Evolutionary conservation across 2,888 invertebrate species (phyloP), one percentile per base, ranked within the genome.

Genomic region (Lordiphosa fenestrarum): DNA sequence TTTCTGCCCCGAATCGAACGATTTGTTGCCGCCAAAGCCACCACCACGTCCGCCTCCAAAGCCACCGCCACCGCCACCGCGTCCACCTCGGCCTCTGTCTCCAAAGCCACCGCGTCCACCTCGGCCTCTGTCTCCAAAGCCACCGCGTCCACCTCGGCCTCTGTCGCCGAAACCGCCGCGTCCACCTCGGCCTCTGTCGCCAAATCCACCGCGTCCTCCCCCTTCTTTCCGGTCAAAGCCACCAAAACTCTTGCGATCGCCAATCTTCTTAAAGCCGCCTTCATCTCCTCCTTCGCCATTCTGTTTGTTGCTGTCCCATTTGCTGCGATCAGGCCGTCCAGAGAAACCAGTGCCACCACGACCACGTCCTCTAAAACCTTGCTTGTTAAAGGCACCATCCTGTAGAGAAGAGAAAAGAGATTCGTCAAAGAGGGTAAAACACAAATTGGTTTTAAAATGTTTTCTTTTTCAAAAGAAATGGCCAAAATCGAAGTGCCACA

Each of bases 1-100:
- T 70, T 46, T 88, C 84, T 89, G 21, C 55, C 69, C 73, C 3
- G 75, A 88, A 19, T 90, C 92, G 75, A 93, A 94, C 85, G 93
- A 92, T 84, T 92, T 92, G 84, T 92, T 92, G 77, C 82, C 76
- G 77, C 82, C 76, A 39, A 87, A 88, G 0, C 81, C 71, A 7
- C 62, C 62, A n/a, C 88, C 85, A n/a, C 85, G 78, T 23, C 86
- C 73, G 10, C 35, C 21, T 2, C 54, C 35, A n/a, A 39, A 39
- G 4, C 72, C 70, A 44, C 84, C 69, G 55, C 81, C 76, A 47
- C 88, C 73, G 4, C 72, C 70, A 44, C 84, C 69, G 55, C 81
- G 77, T 48, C 88, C 73, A 57, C 86, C 85, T 2, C 89, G 82
- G 63, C 90, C 81, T 66, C 75, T 56, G 9, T 66, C 62, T 4